A percentile compares a stretch with the other conserved stretches of the same genome.
phyloP scores from a whole-genome alignment of 2,888 invertebrate genomes.

The Branchipolynoe longqiensis region DNA sequence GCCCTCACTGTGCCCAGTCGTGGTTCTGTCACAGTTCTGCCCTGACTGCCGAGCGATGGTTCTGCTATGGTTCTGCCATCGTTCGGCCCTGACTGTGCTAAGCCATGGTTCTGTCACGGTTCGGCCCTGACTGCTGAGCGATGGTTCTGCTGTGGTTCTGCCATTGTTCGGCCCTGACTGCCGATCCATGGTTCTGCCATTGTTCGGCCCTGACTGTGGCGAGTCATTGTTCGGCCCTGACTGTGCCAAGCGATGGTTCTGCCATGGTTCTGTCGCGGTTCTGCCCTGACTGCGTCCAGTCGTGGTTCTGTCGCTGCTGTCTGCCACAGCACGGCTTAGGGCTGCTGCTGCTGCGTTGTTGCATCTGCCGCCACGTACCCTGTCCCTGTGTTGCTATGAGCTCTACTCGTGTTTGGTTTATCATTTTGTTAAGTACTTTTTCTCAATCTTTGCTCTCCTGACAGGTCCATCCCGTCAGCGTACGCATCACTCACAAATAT shows the following conservation, averaged over 20 bases:
- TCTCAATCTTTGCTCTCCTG: background rate
- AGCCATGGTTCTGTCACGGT: background rate
- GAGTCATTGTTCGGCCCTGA: background rate
- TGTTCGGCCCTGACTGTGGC: background rate
- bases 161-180: background rate
- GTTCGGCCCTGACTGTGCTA: background rate
- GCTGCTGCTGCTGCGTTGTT: background rate
- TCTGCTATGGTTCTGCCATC: no score
- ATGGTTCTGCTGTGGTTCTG: background rate
- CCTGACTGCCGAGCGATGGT: no score
- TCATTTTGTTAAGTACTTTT: conserved; percentile 28
- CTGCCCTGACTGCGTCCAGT: background rate
- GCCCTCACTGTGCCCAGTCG: no score
- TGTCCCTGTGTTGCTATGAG: background rate
- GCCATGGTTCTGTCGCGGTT: background rate
- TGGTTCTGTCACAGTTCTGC: no score
- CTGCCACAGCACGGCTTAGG: background rate
- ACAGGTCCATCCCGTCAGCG: background rate
- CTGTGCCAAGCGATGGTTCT: background rate
- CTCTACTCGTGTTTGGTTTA: background rate
- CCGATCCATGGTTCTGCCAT: background rate
- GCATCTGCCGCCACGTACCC: background rate
- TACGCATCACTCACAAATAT: background rate
- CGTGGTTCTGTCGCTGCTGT: background rate
- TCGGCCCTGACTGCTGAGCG: background rate